phyloP scores from a whole-genome alignment of 2,888 invertebrate species.

The Pandemis cinnamomeana region DNA sequence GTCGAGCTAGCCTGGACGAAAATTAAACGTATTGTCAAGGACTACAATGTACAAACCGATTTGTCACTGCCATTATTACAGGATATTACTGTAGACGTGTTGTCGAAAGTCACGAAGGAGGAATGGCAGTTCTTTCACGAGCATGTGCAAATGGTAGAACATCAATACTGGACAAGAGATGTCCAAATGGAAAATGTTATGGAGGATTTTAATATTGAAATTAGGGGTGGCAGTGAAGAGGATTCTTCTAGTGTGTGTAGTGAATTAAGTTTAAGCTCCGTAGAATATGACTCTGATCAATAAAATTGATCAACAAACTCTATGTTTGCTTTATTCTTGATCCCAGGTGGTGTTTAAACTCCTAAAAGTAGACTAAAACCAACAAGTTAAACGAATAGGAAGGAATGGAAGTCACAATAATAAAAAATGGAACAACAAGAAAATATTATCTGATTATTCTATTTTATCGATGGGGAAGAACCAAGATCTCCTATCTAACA shows the following conservation, averaged over 20 bases:
- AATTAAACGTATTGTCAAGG: conserved; percentile 14
- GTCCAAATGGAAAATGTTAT: conserved; percentile 24
- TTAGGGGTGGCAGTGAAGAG: conserved; percentile 9
- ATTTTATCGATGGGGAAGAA: too few species aligned
- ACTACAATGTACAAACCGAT: conserved; percentile 20
- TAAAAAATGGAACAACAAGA: neutral
- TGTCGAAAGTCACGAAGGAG: conserved; percentile 22
- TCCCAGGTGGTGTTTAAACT: neutral
- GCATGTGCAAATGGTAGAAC: conserved; percentile 15
- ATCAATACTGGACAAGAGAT: conserved; percentile 26
- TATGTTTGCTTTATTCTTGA: neutral
- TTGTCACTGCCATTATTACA: conserved; percentile 18
- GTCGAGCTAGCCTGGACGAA: conserved; percentile 26
- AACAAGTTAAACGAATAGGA: too few species aligned
- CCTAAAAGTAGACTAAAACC: neutral
- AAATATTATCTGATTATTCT: neutral
- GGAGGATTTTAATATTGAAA: conserved; percentile 22
- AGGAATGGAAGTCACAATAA: too few species aligned
- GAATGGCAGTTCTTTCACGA: conserved; percentile 27
- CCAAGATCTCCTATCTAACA: too few species aligned
- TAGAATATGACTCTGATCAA: conserved; percentile 9
- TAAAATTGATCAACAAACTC: neutral
- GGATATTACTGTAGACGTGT: conserved; percentile 13
- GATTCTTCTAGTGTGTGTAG: conserved; percentile 17
- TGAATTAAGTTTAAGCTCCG: conserved; percentile 17